Evolutionary conservation across 2,888 invertebrate genomes (phyloP), one percentile per base, ranked within the genome.

Genomic region (Teleiodes luculella): DNA sequence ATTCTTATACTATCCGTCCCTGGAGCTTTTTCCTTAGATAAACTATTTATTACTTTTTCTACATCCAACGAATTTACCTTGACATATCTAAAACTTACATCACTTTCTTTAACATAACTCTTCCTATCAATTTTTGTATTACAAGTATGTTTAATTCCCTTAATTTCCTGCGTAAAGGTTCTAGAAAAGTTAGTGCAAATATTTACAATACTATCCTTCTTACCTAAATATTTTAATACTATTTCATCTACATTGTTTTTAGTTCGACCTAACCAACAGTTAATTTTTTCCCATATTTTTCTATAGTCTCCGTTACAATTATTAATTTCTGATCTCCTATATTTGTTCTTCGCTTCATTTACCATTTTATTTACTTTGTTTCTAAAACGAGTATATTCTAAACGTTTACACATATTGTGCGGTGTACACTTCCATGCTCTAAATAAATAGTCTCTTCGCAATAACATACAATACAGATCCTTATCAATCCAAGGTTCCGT

Each of bases 161-260:
- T 30, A 30, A 47, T 47, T 47, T 47, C 47, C 10, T 33, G 10
- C 10, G 43, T 43, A 13, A 43, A 43, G 11, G 43, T 43, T 43
- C 18, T 43, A 3, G 24, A 18, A 20, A 43, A 43, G 3, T 43
- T 18, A 11, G 43, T 43, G 20, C 43, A 37, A 50, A 50, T 13
- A 28, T 28, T 13, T 13, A 37, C 10, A 28, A 50, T 28, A 50
- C 37, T 37, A 24, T 30, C 50, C 4, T 20, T 43, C 20, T 43
- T 43, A 24, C 43, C 43, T 43, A 43, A 20, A 43, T 43, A 24
- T 24, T 13, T 43, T n/a, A 43, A 8, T 5, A 43, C 20, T 20
- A 43, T n/a, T 5, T 43, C n/a, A 11, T 43, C 43, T 20, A 43
- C 3, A 43, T 20, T 43, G 18, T 16, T 11, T 43, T 43, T 43